Base-by-base conservation (phyloP, 2,797 vertebrate species). In the Lithobates sylvaticus region DNA sequence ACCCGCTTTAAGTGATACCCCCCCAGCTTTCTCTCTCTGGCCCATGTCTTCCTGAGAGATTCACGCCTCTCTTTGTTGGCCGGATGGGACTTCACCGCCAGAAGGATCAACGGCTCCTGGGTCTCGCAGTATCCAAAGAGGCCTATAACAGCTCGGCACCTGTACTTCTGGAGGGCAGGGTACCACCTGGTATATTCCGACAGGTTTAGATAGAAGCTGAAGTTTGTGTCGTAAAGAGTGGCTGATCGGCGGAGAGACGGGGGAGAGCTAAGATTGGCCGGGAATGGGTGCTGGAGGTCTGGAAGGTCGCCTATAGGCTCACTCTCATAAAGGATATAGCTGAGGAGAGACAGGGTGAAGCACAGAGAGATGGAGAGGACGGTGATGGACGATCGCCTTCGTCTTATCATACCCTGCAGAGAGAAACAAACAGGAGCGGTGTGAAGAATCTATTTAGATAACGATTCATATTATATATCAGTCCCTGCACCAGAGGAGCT, bases 41-140 rank as follows among this genome's bases (percentile, higher is more conserved):
- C 84, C 84, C 84, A 85, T 5, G 84, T 85, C 29, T n/a, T 73
- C 0, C 84, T 39, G 12, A 85, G 71, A 27, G 23, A 61, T 2
- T 80, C 42, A 10, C 84, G 50, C 8, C 84, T 78, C 0, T n/a
- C 2, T 3, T 9, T 67, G 16, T 70, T 64, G 0, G 0, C 4
- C 5, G 84, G 70, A 5, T 85, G 84, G 42, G 84, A 80, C 39
- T 85, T 85, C 10, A 85, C 18, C 0, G 84, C 84, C 61, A 80
- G 78, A 2, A 85, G 54, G 15, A 85, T 71, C 5, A 85, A 65
- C 7, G 69, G 68, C 0, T 67, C 23, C 10, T 16, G 23, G 4
- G 76, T 65, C 18, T 27, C 9, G 58, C 84, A 85, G 23, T 79
- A 85, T 27, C 69, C 84, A 0, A 34, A 27, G 3, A 85, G 39